Percentiles rank a stretch among this genome's conserved stretches.
These are phyloP conservation scores for Platygyra sinensis DNA, from an alignment of 64 coral and sea anemone genomes.

Conservation along the genomic window DNA sequence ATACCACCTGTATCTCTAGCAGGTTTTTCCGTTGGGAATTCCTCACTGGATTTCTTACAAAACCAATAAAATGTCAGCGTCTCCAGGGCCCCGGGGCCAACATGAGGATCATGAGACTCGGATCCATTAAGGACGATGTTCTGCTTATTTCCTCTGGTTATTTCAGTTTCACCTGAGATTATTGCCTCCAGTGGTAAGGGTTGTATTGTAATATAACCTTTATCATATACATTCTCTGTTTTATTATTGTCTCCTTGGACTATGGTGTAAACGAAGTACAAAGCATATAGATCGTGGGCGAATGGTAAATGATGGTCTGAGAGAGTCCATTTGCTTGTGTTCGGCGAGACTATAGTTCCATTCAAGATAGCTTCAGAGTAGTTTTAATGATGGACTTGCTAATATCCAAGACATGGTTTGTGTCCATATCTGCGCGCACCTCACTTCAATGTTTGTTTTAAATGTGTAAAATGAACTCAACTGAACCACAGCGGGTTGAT, in stretches of 20 bases:
- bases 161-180: constrained; percentile 22
- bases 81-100: background rate
- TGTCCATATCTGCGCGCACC: background rate
- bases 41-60: constrained; percentile 6
- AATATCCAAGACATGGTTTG: constrained; percentile 14
- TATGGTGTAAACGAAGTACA: background rate
- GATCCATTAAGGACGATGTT: constrained; percentile 3
- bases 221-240: constrained; percentile 12
- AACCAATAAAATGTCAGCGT: constrained; percentile 11
- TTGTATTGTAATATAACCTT: background rate
- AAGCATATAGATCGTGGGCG: background rate
- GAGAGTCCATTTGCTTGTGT: background rate
- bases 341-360: background rate
- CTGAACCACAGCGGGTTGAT: background rate
- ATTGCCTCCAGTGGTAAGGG: background rate
- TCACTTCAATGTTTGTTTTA: background rate
- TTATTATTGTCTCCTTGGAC: background rate
- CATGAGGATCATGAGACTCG: constrained; percentile 19
- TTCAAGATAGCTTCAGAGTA: background rate
- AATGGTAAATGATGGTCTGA: background rate
- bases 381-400: constrained; percentile 4
- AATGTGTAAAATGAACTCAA: constrained; percentile 7
- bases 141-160: constrained; percentile 28
- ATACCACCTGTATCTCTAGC: background rate
- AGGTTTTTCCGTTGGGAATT: background rate